A percentile compares a stretch with the other conserved stretches of the same genome.
Conservation (phyloP, 2,888 invertebrate species). For the Harpalus rufipes region DNA sequence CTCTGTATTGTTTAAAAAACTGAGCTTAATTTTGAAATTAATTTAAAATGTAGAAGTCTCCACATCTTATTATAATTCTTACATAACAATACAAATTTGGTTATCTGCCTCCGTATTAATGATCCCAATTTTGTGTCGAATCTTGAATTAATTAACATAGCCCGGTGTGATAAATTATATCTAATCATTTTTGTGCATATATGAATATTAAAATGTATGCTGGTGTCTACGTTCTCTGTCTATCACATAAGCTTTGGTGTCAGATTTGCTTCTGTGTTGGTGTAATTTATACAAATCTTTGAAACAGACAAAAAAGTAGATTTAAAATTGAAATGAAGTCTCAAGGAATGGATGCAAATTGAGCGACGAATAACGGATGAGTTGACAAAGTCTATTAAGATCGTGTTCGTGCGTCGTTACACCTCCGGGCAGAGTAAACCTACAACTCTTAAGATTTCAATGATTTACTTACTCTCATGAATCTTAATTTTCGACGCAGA, state of each 20-base stretch:
- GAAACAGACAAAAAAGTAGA: constrained; percentile 45
- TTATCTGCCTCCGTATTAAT: constrained; percentile 22
- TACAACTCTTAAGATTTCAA: constrained; percentile 27
- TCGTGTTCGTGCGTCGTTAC: constrained; percentile 10
- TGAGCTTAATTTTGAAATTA: no score
- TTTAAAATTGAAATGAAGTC: constrained; percentile 58
- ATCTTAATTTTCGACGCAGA: constrained; percentile 1
- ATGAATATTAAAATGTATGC: constrained; percentile 24
- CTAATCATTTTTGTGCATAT: constrained; percentile 43
- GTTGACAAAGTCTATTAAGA: constrained; percentile 49
- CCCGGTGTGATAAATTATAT: constrained; percentile 24
- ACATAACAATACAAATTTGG: background rate
- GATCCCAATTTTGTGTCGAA: constrained; percentile 23
- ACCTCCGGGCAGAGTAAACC: constrained; percentile 23
- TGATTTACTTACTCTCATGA: constrained; percentile 39
- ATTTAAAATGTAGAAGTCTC: background rate
- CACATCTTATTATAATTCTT: background rate
- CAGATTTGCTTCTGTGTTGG: constrained; percentile 46
- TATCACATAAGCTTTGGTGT: constrained; percentile 16
- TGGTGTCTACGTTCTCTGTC: constrained; percentile 27
- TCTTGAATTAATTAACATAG: constrained; percentile 34
- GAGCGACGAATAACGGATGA: constrained; percentile 12
- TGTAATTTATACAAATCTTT: constrained; percentile 58
- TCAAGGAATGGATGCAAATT: constrained; percentile 58
- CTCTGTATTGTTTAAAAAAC: no score